A percentile compares a stretch with the other conserved stretches of the same genome.
phyloP scores from a whole-genome alignment of 2,888 invertebrate species.

The Endomychus coccineus region DNA sequence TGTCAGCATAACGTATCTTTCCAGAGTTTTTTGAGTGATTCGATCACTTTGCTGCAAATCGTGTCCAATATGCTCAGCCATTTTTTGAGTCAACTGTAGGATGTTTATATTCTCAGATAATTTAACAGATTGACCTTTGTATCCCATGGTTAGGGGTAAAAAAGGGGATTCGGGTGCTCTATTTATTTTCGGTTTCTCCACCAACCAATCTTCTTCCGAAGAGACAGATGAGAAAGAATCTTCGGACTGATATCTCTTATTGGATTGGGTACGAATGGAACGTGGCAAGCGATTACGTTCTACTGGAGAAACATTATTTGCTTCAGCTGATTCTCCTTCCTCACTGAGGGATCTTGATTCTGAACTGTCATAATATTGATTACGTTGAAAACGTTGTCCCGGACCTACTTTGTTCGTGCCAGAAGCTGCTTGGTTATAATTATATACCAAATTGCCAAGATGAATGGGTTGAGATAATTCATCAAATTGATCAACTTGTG shows the following conservation, averaged over 20 bases:
- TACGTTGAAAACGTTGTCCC: conserved; percentile 12
- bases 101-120: conserved; percentile 15
- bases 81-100: conserved; percentile 33
- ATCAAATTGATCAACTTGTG: conserved; percentile 43
- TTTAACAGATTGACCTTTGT: conserved; percentile 42
- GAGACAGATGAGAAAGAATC: conserved; percentile 9
- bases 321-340: conserved; percentile 1
- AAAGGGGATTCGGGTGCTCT: conserved; percentile 43
- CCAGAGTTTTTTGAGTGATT: conserved; percentile 52
- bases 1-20: conserved; percentile 57
- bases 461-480: conserved; percentile 39
- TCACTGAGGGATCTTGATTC: conserved; percentile 2
- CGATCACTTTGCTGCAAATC: conserved; percentile 52
- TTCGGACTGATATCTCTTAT: not conserved
- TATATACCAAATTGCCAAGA: conserved; percentile 51
- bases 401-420: conserved; percentile 27
- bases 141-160: conserved; percentile 43
- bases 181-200: conserved; percentile 23
- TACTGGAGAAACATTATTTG: no score
- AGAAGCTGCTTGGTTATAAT: conserved; percentile 41
- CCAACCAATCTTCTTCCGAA: conserved; percentile 26
- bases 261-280: not conserved
- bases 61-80: conserved; percentile 52
- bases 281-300: conserved; percentile 9
- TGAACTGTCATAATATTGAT: not conserved